Evolutionary conservation across 2,888 invertebrate genomes (phyloP), one percentile per base, ranked within the genome.

Genomic region (Drosophila colorata): DNA sequence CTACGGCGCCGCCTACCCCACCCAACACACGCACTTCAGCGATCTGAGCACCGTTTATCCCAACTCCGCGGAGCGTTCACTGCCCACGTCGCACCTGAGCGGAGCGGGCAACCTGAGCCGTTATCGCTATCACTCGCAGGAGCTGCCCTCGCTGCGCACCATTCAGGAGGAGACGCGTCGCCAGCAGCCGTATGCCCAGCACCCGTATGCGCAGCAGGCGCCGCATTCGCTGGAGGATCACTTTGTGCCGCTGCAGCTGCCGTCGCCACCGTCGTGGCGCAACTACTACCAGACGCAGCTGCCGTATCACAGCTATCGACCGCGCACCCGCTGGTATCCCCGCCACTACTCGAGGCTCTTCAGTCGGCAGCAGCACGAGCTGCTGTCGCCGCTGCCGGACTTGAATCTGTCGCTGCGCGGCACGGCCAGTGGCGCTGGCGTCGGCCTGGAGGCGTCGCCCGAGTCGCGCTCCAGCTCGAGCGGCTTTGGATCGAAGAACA

Each of bases 401-500:
- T 88, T 93, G 0, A 93, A 93, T 78, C 78, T 91, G 1, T 87
- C 91, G 13, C 74, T 91, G 69, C 89, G 91, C 25, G 78, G 75
- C 6, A 58, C 67, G 0, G 49, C 35, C 0, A 80, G 75, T 40
- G 75, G 80, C 8, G 80, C 88, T n/a, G 75, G 78, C 49, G 79
- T 90, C 41, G 92, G 93, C 1, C 93, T 94, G 89, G 96, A 96
- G 90, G 95, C 96, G 8, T 97, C 97, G 4, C 97, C 97, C 0
- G 97, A 97, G 91, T 96, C 96, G 88, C 94, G 97, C 52, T 97
- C 97, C 16, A 97, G 97, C 88, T 97, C 97, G 37, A 97, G 97
- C 90, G 97, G 97, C 13, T 97, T 97, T 91, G 97, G 97, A 68
- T 97, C 97, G 90, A 97, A 97, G 91, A 98, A 97, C 93, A 97